Conservation (phyloP, 1,140 invertebrate genomes). For the Hyles vespertilio region DNA sequence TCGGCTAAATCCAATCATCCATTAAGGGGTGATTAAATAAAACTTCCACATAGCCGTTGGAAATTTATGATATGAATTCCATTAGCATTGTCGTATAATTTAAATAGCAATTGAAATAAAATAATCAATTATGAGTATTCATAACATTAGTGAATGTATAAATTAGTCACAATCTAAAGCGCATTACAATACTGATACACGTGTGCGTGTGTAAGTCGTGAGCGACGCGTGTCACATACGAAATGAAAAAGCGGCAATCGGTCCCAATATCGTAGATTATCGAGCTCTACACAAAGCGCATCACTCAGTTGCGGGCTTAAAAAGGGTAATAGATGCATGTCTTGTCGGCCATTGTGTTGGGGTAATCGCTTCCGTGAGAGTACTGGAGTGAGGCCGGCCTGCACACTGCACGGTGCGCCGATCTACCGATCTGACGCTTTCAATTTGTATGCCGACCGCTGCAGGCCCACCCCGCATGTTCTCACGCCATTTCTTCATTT, state of each 20-base stretch:
- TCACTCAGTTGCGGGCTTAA: conserved; percentile 48
- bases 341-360: conserved; percentile 65
- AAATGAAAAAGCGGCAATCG: neutral
- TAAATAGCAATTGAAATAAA: no score
- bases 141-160: no score
- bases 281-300: conserved; percentile 40
- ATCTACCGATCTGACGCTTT: conserved; percentile 58
- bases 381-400: conserved; percentile 17
- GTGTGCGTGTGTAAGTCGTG: no score
- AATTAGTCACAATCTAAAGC: no score
- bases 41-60: no score
- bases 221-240: neutral
- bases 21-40: no score
- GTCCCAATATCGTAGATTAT: conserved; percentile 40
- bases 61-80: no score
- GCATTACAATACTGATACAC: no score
- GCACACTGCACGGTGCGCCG: conserved; percentile 16
- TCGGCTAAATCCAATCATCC: no score
- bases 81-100: no score
- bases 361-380: conserved; percentile 72
- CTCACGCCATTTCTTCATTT: conserved; percentile 63
- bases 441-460: conserved; percentile 68
- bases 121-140: no score
- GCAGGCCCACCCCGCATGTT: conserved; percentile 56
- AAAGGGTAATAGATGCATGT: conserved; percentile 70